These are phyloP conservation scores for Volucella inflata DNA, from an alignment of 2,888 invertebrate species.

Conservation along the genomic window DNA sequence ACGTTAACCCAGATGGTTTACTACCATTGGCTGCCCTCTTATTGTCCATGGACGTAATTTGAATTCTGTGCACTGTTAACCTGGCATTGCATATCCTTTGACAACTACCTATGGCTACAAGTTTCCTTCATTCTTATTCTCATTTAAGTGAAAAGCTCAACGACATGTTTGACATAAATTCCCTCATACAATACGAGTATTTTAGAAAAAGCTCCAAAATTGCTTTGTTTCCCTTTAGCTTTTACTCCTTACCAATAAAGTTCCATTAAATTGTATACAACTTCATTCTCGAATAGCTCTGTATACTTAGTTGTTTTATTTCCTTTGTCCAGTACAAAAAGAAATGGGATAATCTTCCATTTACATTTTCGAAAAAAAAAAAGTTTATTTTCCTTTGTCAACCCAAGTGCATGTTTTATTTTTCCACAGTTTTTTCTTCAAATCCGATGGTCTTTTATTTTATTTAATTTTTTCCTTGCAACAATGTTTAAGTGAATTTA, in stretches of 20 bases:
- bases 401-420: constrained; percentile 28
- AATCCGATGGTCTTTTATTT: background rate
- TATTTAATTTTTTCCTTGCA: background rate
- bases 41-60: no score
- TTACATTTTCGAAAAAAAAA: constrained; percentile 25
- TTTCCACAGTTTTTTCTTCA: background rate
- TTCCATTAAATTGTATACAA: constrained; percentile 17
- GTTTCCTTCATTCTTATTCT: background rate
- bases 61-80: no score
- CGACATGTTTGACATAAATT: constrained; percentile 71
- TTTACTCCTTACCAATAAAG: constrained; percentile 37
- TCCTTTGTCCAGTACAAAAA: constrained; percentile 61
- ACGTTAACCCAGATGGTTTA: no score
- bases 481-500: constrained; percentile 9
- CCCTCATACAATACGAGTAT: constrained; percentile 38
- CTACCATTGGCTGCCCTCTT: no score
- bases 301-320: constrained; percentile 56
- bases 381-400: constrained; percentile 29
- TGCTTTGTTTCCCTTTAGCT: constrained; percentile 11
- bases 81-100: no score
- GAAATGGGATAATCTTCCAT: constrained; percentile 22
- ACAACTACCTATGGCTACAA: background rate
- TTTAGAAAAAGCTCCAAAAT: constrained; percentile 42
- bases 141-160: constrained; percentile 29
- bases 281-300: constrained; percentile 17